Base-by-base conservation (phyloP, 2,113 vertebrate species). In the Falco punctatus region DNA sequence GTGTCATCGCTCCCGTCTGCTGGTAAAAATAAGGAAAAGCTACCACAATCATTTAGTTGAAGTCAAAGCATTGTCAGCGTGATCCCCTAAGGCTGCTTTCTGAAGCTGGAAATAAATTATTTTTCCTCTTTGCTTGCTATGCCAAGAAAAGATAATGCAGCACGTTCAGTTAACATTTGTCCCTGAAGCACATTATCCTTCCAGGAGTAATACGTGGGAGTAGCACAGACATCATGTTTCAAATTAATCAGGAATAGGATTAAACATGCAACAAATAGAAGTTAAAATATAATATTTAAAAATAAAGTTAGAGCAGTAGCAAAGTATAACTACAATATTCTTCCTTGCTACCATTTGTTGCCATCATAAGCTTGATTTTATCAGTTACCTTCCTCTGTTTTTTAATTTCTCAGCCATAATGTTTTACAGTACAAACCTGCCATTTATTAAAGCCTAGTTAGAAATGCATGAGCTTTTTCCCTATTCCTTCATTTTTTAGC, bases 221-320 rank as follows among this genome's bases (percentile, higher is more conserved):
- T 74, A 70, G 73, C 82, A 75, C 70, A 88, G 95, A 83, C 81
- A 86, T 4, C 64, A 72, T 84, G 77, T 74, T 97, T 96, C 95
- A 91, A 96, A 97, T 97, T 97, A 96, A 97, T 97, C 97, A 97
- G 80, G 73, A 77, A 92, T n/a, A 42, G 79, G 82, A 97, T 97
- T 97, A 98, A 96, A 96, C 96, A 96, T 71, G 69, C 95, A 97
- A 95, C 90, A 97, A 98, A 97, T 75, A 86, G 91, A 97, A 97
- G 81, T 81, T 91, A 92, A 97, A 97, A 93, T 83, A 86, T 90
- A 96, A 95, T 97, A 96, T 94, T 97, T 96, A 85, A 95, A 96
- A 94, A 95, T 72, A 54, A 81, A 96, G 75, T 71, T 93, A 92
- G 90, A 95, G 81, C 35, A 67, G 57, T 89, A 87, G 78, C 82